These are phyloP conservation scores for Thyatira batis DNA, from an alignment of 2,888 invertebrate species.

Conservation along the genomic window DNA sequence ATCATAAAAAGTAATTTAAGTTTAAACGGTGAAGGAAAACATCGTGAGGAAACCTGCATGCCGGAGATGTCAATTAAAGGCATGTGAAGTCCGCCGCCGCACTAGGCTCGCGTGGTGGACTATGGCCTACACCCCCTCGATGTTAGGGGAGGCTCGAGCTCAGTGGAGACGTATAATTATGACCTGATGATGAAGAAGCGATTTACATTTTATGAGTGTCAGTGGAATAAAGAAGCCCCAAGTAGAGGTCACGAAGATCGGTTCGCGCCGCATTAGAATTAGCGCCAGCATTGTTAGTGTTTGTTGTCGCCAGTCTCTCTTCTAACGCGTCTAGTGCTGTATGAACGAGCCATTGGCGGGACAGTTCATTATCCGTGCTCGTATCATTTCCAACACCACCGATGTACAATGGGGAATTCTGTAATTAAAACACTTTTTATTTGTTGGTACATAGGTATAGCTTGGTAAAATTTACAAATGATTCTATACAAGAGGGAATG, in stretches of 20 bases:
- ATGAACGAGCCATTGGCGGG: constrained; percentile 96
- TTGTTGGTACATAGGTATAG: background rate
- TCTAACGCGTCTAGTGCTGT: constrained; percentile 95
- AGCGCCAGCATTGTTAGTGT: constrained; percentile 68
- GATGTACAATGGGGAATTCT: constrained; percentile 97
- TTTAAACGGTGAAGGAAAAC: no score
- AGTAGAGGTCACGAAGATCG: constrained; percentile 93
- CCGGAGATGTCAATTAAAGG: no score
- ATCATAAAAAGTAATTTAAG: no score
- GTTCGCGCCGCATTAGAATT: constrained; percentile 83
- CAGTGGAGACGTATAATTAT: no score
- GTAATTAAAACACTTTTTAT: constrained; percentile 47
- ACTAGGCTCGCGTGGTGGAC: no score
- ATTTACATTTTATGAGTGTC: constrained; percentile 97
- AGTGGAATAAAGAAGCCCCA: constrained; percentile 95
- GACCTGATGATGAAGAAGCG: background rate
- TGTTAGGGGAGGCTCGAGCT: no score
- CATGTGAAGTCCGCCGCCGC: no score
- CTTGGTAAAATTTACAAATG: background rate
- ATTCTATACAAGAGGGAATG: no score
- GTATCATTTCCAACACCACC: constrained; percentile 78
- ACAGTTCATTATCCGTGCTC: constrained; percentile 91
- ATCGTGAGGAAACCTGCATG: no score
- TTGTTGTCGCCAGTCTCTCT: constrained; percentile 85
- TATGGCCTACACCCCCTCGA: no score